These are phyloP conservation scores for Luscinia megarhynchos DNA, from an alignment of 2,797 vertebrate species.

Conservation along the genomic window DNA sequence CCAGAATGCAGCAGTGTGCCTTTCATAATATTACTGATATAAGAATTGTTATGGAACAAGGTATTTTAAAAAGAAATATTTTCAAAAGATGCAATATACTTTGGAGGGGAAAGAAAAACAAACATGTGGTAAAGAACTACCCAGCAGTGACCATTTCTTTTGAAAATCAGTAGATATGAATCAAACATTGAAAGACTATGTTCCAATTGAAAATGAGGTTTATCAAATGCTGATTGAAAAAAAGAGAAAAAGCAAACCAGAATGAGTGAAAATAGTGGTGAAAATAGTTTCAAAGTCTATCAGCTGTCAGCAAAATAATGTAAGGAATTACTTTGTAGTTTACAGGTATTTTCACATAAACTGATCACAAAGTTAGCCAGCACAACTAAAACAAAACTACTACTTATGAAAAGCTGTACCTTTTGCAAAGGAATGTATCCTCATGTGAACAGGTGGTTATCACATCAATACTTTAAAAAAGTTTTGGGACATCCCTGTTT, in stretches of 20 bases:
- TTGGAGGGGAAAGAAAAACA: background rate
- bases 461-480: background rate
- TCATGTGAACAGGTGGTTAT: background rate
- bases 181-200: background rate
- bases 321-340: background rate
- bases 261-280: background rate
- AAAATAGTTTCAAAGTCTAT: background rate
- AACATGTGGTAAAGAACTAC: background rate
- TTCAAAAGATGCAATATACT: background rate
- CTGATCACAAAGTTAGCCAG: rapidly evolving
- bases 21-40: background rate
- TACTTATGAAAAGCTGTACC: background rate
- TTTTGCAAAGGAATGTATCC: background rate
- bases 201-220: background rate
- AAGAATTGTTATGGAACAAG: background rate
- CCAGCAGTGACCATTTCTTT: background rate
- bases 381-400: background rate
- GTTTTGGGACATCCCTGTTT: background rate
- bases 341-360: background rate
- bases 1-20: background rate
- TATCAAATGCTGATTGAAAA: background rate
- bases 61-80: background rate
- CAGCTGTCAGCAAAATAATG: background rate
- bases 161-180: background rate
- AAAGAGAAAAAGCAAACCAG: background rate